Evolutionary conservation across 1,140 invertebrate genomes (phyloP), one percentile per base, ranked within the genome.

Genomic region (Xylocopa sonorina): DNA sequence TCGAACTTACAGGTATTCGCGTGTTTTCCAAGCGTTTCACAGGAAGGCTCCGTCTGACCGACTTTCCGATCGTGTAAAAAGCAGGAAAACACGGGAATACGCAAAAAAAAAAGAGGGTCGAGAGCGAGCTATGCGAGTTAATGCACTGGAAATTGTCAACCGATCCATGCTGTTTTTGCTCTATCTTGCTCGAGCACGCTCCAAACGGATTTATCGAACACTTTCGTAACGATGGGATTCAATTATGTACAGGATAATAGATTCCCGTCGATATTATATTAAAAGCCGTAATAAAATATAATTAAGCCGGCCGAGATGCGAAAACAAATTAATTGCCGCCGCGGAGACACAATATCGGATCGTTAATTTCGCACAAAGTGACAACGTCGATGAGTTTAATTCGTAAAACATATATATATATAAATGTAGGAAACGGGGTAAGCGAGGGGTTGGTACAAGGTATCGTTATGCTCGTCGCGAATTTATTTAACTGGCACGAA

Each of bases 311-410:
- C 18, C 64, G 10, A 69, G 14, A 69, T 58, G 41, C 51, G n/a
- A 69, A 68, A 77, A 57, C 50, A 77, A 57, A 69, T 77, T 68
- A 69, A 77, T 77, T 50, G 74, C n/a, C 43, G 32, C 10, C 64
- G 53, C 51, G 12, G 50, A 32, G 51, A 67, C 21, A 76, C 50
- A 68, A 76, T 76, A 66, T 51, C 62, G 48, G 29, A 34, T 46
- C 38, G 50, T 76, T 66, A 76, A 76, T 76, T 67, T 76, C 41
- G 18, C 62, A 57, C 48, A 57, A 53, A 76, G 62, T 57, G 58
- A 60, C 34, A 76, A n/a, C 34, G 46, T 66, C 73, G 46, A 32
- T 38, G 51, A 55, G 48, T 76, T 67, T 67, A 53, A 67, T 76
- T 76, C 57, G 50, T 24, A 34, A 34, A 34, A 72, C 14, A n/a